Conservation (phyloP, 2,797 vertebrate genomes). For the Myotis pilosus region DNA sequence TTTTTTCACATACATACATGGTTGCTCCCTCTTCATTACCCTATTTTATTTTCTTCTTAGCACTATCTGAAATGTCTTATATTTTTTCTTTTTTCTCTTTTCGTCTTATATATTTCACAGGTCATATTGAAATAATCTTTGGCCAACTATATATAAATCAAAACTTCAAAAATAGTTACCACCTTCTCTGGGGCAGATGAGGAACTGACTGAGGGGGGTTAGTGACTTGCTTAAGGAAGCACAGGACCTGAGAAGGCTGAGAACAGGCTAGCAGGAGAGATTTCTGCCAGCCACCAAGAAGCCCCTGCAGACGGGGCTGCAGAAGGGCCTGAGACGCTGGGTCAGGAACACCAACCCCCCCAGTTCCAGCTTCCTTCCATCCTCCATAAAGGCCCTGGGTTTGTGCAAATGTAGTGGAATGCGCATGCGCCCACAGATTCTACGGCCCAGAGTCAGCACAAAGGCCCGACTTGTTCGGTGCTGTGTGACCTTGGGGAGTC, state of each 20-base stretch:
- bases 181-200: not conserved
- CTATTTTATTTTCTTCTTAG: conserved; percentile 33
- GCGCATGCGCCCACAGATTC: not conserved
- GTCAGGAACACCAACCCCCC: not conserved
- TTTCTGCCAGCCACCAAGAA: not conserved
- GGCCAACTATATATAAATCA: not conserved
- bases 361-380: not conserved
- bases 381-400: not conserved
- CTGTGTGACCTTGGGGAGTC: not conserved
- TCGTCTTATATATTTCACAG: too few relatives aligned
- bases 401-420: not conserved
- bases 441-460: not conserved
- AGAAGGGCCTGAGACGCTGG: not conserved
- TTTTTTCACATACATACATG: not conserved
- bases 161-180: not conserved
- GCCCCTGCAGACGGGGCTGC: not conserved
- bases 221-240: not conserved
- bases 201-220: not conserved
- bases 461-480: not conserved
- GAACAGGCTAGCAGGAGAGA: not conserved
- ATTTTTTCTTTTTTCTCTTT: not conserved
- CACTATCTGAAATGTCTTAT: not conserved
- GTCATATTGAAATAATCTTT: not conserved
- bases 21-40: not conserved
- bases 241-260: not conserved